phyloP scores from a whole-genome alignment of 2,888 invertebrate species.

The Pyrocoelia pectoralis region DNA sequence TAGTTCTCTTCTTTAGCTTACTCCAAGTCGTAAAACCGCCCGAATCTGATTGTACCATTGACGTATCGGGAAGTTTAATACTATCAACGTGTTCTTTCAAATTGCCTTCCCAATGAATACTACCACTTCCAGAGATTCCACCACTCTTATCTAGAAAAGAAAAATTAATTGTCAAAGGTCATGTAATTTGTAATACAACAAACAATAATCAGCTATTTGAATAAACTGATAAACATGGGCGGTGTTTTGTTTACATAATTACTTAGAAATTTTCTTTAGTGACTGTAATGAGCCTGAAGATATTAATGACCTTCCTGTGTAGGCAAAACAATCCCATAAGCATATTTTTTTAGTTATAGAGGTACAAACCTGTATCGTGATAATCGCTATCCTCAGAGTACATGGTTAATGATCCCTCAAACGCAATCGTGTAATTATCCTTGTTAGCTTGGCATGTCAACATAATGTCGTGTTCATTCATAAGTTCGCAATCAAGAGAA shows the following conservation, averaged over 20 bases:
- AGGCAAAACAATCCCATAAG: too few species aligned
- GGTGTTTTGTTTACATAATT: conserved; percentile 1
- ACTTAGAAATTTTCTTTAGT: too few species aligned
- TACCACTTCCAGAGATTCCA: conserved; percentile 46
- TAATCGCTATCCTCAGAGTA: conserved; percentile 87
- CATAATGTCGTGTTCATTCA: conserved; percentile 84
- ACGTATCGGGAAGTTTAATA: conserved; percentile 35
- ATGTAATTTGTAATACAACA: not conserved
- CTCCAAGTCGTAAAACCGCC: conserved; percentile 87
- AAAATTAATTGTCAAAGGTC: conserved; percentile 10
- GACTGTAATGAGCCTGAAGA: too few species aligned
- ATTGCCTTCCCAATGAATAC: conserved; percentile 51
- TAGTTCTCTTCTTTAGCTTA: conserved; percentile 78
- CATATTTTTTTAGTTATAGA: too few species aligned
- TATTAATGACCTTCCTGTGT: too few species aligned
- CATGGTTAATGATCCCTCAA: conserved; percentile 86
- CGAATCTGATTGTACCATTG: conserved; percentile 87
- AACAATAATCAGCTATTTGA: not conserved
- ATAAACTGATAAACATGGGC: not conserved
- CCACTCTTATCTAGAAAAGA: conserved; percentile 50
- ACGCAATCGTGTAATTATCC: conserved; percentile 94
- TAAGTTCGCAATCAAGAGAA: conserved; percentile 86
- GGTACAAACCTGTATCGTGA: conserved; percentile 59
- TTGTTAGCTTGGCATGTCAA: conserved; percentile 92
- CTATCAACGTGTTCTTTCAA: conserved; percentile 45